Conservation (phyloP, 2,797 vertebrate species). For the Selene dorsalis region DNA sequence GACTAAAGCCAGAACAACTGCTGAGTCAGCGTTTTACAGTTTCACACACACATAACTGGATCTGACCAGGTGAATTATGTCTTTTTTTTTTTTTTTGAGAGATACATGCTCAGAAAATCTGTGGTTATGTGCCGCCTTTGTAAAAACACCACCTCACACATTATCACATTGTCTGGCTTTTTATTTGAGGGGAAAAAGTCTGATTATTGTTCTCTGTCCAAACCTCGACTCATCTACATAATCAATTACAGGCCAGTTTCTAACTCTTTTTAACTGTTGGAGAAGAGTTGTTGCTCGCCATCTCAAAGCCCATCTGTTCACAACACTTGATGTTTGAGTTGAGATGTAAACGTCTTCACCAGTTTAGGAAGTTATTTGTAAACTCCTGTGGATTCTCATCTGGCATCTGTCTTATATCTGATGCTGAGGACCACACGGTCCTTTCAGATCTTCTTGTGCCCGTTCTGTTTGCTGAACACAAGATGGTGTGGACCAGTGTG, state of each 20-base stretch:
- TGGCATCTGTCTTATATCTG: conserved; percentile 45
- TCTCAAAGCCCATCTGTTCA: conserved; percentile 47
- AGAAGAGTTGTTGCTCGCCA: conserved; percentile 12
- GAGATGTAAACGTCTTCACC: conserved; percentile 50
- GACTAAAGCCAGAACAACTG: neutral
- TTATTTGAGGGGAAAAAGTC: too few relatives aligned
- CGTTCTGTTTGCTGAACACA: neutral
- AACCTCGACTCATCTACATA: neutral
- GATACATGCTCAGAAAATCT: too few relatives aligned
- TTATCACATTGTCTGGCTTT: too few relatives aligned
- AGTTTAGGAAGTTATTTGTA: conserved; percentile 37
- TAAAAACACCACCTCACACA: too few relatives aligned
- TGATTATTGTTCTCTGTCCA: neutral
- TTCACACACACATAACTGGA: too few relatives aligned
- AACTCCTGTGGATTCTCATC: conserved; percentile 39
- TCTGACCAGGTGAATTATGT: too few relatives aligned
- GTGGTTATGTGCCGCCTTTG: too few relatives aligned
- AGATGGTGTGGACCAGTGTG: neutral
- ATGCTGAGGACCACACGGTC: conserved; percentile 13
- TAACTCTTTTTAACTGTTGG: conserved; percentile 28
- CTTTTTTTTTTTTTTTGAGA: too few relatives aligned
- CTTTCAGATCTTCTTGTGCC: conserved; percentile 12
- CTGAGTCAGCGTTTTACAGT: too few relatives aligned
- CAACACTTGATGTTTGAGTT: conserved; percentile 37
- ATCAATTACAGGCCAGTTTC: conserved; percentile 13